Conservation (phyloP, 2,113 vertebrate species). For the Aplodontia rufa region DNA sequence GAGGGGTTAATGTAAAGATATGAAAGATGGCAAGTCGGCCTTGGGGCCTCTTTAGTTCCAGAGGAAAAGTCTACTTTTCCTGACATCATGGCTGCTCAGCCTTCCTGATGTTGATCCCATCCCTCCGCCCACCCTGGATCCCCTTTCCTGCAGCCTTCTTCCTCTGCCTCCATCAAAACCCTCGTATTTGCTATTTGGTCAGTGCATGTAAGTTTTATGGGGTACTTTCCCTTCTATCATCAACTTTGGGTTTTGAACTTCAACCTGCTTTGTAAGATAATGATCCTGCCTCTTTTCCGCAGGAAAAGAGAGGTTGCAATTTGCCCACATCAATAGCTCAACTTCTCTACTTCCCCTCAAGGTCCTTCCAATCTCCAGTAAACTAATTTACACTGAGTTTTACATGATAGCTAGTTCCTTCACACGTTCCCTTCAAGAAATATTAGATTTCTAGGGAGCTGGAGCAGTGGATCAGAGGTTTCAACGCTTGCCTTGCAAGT, state of each 20-base stretch:
- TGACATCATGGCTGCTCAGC: background rate
- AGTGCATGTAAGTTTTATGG: background rate
- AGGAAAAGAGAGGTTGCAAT: background rate
- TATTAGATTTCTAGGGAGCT: background rate
- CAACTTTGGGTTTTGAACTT: background rate
- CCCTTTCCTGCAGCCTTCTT: background rate
- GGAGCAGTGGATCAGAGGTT: no score
- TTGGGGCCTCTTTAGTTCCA: background rate
- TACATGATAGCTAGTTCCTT: background rate
- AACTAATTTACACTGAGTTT: background rate
- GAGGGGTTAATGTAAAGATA: background rate
- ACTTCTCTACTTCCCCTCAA: background rate
- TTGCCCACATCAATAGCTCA: background rate
- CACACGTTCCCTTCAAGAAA: background rate
- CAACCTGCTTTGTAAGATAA: background rate
- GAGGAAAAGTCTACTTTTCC: no score
- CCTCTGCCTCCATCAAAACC: background rate
- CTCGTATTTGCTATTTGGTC: background rate
- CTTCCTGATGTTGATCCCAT: accelerated
- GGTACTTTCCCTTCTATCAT: background rate
- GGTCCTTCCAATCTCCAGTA: background rate
- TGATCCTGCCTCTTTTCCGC: background rate
- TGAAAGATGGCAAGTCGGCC: background rate
- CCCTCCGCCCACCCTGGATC: background rate
- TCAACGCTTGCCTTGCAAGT: no score